Conservation (phyloP, 2,888 invertebrate genomes). For the Eristalis arbustorum region DNA sequence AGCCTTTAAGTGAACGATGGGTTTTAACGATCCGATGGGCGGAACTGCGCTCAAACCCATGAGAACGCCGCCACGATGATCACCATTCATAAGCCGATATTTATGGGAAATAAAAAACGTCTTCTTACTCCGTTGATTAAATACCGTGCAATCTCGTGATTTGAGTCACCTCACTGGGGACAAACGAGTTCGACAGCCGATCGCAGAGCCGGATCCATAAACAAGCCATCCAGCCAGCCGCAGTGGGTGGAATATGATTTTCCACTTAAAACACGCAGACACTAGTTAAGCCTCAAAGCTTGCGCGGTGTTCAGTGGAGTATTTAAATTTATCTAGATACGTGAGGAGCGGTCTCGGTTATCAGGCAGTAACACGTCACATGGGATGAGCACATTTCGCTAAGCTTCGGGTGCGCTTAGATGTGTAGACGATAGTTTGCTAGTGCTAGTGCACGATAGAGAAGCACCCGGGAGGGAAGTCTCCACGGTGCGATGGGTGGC, state of each 20-base stretch:
- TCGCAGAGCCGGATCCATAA: neutral
- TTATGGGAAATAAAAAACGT: constrained; percentile 12
- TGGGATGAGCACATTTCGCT: constrained; percentile 20
- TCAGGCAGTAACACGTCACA: constrained; percentile 43
- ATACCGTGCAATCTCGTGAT: constrained; percentile 10
- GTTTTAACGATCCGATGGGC: neutral
- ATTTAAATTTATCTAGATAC: constrained; percentile 49
- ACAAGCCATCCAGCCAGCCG: neutral
- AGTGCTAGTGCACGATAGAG: constrained; percentile 3
- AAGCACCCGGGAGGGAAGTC: constrained; percentile 27
- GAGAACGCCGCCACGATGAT: neutral
- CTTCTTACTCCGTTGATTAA: constrained; percentile 37
- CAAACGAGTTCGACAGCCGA: constrained; percentile 8
- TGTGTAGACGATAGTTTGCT: neutral
- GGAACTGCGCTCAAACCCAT: neutral
- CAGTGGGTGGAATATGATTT: neutral
- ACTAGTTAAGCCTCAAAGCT: constrained; percentile 12
- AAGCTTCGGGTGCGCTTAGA: constrained; percentile 3
- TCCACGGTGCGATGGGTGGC: constrained; percentile 26
- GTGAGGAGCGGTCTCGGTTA: constrained; percentile 25
- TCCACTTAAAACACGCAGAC: neutral
- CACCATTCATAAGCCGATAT: neutral
- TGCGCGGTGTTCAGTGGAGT: constrained; percentile 26
- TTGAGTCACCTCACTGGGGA: constrained; percentile 19
- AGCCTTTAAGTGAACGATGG: constrained; percentile 3